Conservation (phyloP, 2,113 vertebrate genomes). For the Prunella fulvescens region DNA sequence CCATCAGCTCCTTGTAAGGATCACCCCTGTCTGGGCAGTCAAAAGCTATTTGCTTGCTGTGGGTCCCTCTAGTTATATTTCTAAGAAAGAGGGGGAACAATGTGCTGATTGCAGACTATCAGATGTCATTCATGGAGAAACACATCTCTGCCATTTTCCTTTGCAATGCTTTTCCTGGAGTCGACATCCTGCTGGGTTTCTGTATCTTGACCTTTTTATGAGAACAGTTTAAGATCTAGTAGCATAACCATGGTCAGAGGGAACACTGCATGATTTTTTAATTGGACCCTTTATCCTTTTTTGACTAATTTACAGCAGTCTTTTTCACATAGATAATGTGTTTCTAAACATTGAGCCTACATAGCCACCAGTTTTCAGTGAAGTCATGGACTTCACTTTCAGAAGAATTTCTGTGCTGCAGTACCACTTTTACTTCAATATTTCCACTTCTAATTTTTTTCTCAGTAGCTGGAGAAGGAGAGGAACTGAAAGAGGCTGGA, state of each 20-base stretch:
- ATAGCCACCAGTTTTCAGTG: neutral
- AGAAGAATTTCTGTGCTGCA: neutral
- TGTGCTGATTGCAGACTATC: neutral
- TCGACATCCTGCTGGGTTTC: neutral
- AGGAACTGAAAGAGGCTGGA: neutral
- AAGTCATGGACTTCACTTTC: neutral
- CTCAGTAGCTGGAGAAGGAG: neutral
- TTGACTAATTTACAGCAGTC: neutral
- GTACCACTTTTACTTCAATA: neutral
- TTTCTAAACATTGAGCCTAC: neutral
- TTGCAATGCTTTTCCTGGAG: neutral
- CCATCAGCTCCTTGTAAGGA: neutral
- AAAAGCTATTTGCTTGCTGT: neutral
- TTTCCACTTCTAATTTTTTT: neutral
- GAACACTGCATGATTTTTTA: neutral
- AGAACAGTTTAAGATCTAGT: neutral
- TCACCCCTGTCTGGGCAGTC: neutral
- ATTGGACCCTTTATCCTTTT: neutral
- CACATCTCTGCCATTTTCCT: neutral
- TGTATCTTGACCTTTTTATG: neutral
- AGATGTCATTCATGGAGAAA: neutral
- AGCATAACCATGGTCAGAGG: neutral
- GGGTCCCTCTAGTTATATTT: neutral
- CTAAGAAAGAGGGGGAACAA: neutral
- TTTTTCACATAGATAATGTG: neutral